These are phyloP conservation scores for Sinohyriopsis cumingii DNA, from an alignment of 2,888 invertebrate species.

Conservation along the genomic window DNA sequence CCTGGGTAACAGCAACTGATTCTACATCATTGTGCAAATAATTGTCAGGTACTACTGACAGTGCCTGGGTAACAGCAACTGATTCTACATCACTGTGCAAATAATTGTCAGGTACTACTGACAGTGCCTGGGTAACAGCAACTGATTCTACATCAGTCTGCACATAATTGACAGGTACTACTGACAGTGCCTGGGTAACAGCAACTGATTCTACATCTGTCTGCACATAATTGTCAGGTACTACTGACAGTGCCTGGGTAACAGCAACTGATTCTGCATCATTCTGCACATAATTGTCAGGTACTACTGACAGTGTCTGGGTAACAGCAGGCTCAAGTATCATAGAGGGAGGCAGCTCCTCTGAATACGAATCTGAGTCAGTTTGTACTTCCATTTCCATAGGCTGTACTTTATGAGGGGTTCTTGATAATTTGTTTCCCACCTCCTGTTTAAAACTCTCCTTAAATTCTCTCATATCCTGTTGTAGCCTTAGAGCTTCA, in stretches of 20 bases:
- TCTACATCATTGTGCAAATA: too few relatives aligned
- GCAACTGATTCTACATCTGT: too few relatives aligned
- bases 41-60: too few relatives aligned
- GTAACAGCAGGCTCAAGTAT: conserved; percentile 64
- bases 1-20: conserved; percentile 3
- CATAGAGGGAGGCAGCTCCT: conserved; percentile 76
- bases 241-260: conserved; percentile 1
- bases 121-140: conserved; percentile 1
- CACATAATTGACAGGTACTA: too few relatives aligned
- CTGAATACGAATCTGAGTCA: conserved; percentile 75
- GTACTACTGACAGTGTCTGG: conserved; percentile 3
- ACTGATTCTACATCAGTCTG: too few relatives aligned
- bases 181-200: conserved; percentile 3
- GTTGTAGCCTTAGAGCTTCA: conserved; percentile 79
- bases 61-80: conserved; percentile 4
- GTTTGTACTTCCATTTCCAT: conserved; percentile 77
- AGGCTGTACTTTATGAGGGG: conserved; percentile 76
- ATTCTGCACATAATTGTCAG: too few relatives aligned
- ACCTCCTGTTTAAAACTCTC: conserved; percentile 84
- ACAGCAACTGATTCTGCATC: too few relatives aligned
- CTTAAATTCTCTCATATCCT: conserved; percentile 83
- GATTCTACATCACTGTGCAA: too few relatives aligned
- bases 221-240: too few relatives aligned
- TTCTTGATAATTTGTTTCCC: conserved; percentile 80
- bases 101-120: too few relatives aligned